These are phyloP conservation scores for Harpalus rufipes DNA, from an alignment of 2,888 invertebrate genomes.

Conservation along the genomic window DNA sequence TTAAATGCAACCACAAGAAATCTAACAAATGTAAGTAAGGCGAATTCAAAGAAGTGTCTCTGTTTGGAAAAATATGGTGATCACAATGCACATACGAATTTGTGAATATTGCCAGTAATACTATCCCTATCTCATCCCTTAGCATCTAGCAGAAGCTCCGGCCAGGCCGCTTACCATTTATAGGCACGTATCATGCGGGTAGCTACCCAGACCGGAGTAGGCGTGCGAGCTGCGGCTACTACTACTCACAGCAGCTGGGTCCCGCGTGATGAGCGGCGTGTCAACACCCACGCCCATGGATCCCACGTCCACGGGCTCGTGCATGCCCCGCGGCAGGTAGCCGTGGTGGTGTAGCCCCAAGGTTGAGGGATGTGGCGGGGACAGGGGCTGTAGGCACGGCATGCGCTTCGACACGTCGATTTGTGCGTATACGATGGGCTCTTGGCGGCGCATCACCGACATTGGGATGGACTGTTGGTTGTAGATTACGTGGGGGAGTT, in stretches of 20 bases:
- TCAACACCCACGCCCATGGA: slow-evolving; percentile 74
- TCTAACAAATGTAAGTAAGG: too few species aligned
- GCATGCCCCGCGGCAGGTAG: slow-evolving; percentile 65
- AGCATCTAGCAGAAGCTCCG: slow-evolving; percentile 37
- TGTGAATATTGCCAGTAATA: neutral
- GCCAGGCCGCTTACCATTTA: slow-evolving; percentile 60
- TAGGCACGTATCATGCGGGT: slow-evolving; percentile 63
- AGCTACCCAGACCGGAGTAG: slow-evolving; percentile 46
- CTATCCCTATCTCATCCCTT: neutral
- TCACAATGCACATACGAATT: too few species aligned
- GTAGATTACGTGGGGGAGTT: slow-evolving; percentile 76
- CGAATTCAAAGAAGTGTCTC: too few species aligned
- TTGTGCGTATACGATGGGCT: slow-evolving; percentile 80
- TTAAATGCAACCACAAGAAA: too few species aligned
- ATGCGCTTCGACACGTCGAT: slow-evolving; percentile 77
- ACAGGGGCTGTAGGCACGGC: slow-evolving; percentile 73
- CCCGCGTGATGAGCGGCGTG: slow-evolving; percentile 74
- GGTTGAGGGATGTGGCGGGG: slow-evolving; percentile 76
- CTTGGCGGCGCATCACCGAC: slow-evolving; percentile 76
- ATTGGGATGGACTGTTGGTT: slow-evolving; percentile 76
- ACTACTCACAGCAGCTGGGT: slow-evolving; percentile 66
- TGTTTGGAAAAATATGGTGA: too few species aligned
- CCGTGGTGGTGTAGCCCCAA: slow-evolving; percentile 75
- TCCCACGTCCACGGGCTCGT: slow-evolving; percentile 70
- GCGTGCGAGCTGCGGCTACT: slow-evolving; percentile 59